Evolutionary conservation across 2,113 vertebrate genomes (phyloP).

Genomic region (Formicarius rufipectus): DNA sequence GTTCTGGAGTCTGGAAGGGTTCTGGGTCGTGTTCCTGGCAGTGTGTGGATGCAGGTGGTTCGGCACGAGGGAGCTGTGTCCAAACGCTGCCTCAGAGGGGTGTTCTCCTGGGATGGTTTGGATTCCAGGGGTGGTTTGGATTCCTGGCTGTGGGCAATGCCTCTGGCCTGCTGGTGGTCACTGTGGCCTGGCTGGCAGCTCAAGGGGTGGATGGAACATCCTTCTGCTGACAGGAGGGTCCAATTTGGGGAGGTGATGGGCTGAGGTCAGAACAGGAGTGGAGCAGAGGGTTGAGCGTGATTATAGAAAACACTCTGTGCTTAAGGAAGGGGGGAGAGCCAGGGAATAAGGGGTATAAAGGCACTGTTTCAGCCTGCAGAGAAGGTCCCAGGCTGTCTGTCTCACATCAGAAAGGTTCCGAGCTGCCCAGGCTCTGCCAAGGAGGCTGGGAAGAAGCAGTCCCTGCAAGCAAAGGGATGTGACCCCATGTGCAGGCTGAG

Average conservation of each 20-base stretch:
- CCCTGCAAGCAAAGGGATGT: background rate
- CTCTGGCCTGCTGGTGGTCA: background rate
- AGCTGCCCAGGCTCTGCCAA: background rate
- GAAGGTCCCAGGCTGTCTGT: background rate
- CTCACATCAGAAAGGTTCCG: background rate
- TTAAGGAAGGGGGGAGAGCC: background rate
- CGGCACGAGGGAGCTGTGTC: rapidly evolving
- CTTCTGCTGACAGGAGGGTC: background rate
- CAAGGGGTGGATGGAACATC: rapidly evolving
- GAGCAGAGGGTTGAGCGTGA: background rate
- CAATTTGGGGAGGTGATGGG: rapidly evolving
- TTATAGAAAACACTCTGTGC: background rate
- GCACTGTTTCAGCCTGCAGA: background rate
- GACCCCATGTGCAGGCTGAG: background rate
- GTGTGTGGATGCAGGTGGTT: background rate
- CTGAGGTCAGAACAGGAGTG: background rate
- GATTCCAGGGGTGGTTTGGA: background rate
- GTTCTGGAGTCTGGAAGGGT: too few species aligned
- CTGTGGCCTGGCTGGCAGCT: background rate
- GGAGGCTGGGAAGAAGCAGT: background rate
- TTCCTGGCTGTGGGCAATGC: background rate
- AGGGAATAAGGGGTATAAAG: background rate
- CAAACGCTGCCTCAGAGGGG: rapidly evolving
- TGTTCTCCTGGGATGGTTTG: background rate
- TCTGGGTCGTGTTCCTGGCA: rapidly evolving